Evolutionary conservation across 2,797 vertebrate genomes (phyloP).

Genomic region (Odontamblyopus lacepedii): DNA sequence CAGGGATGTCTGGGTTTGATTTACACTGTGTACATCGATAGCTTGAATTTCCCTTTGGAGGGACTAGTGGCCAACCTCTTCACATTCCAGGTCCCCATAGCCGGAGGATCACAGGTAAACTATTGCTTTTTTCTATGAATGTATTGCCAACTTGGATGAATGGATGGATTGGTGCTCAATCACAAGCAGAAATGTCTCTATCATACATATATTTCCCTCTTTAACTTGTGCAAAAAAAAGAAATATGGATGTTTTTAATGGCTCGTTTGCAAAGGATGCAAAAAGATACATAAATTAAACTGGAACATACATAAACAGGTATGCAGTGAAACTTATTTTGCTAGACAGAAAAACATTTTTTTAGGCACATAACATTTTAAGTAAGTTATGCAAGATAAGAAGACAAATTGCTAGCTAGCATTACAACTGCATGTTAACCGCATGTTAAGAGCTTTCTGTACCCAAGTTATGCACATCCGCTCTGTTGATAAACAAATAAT

Average conservation of each 20-base stretch:
- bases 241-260: no score
- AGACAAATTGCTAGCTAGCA: not conserved
- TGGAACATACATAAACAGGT: conserved; percentile 28
- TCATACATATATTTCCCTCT: conserved; percentile 25
- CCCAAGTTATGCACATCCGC: no score
- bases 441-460: no score
- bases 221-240: not conserved
- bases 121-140: conserved; percentile 26
- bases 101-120: conserved; percentile 94
- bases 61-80: conserved; percentile 92
- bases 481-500: no score
- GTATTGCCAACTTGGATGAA: not conserved
- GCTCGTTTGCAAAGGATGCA: conserved; percentile 5
- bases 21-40: conserved; percentile 95
- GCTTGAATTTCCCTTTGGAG: conserved; percentile 89
- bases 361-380: not conserved
- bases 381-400: not conserved
- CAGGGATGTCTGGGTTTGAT: conserved; percentile 96
- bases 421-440: no score
- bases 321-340: conserved; percentile 25
- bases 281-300: conserved; percentile 42
- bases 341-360: not conserved
- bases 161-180: conserved; percentile 7
- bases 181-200: conserved; percentile 34
- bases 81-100: conserved; percentile 89